Evolutionary conservation across 2,888 invertebrate genomes (phyloP), one percentile per base, ranked within the genome.

Genomic region (Acrobasis suavella): DNA sequence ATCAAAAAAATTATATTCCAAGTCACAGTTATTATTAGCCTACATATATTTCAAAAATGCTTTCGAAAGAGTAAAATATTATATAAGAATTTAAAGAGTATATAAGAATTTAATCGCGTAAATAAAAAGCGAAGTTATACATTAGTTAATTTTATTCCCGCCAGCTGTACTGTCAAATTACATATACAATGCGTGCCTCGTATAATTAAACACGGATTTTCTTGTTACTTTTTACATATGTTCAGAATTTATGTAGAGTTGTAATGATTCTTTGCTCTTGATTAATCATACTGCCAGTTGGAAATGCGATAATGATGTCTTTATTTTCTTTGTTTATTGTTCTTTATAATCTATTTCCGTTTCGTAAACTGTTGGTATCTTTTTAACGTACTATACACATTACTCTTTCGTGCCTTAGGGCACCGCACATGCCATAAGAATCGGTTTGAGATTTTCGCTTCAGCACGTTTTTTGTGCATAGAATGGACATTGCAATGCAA

Each of bases 41-140:
- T 32, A 7, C 5, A 7, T 32, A 32, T 32, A 32, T 32, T 22
- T 8, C 5, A 32, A 32, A 32, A 32, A 32, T 32, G 7, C 32
- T 2, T 32, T 32, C 32, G 32, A 32, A 32, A 32, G 32, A 6
- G 5, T 32, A 8, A 32, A 32, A 32, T n/a, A n/a, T n/a, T n/a
- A 7, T 32, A 58, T 51, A 15, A 61, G 64, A 65, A 65, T 63
- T 66, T 65, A 12, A n/a, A n/a, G n/a, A n/a, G n/a, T n/a, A 7
- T 32, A 58, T 51, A 15, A 61, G 64, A 65, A 65, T 63, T 66
- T 65, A 12, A n/a, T 37, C 37, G n/a, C 1, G 32, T 32, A 32
- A 32, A 32, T 6, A 54, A 54, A 54, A 54, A 32, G n/a, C 37
- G 37, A 32, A 54, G 37, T n/a, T 9, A 37, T 32, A 37, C 22